Conservation (phyloP, 2,888 invertebrate genomes). For the Atethmia centrago region DNA sequence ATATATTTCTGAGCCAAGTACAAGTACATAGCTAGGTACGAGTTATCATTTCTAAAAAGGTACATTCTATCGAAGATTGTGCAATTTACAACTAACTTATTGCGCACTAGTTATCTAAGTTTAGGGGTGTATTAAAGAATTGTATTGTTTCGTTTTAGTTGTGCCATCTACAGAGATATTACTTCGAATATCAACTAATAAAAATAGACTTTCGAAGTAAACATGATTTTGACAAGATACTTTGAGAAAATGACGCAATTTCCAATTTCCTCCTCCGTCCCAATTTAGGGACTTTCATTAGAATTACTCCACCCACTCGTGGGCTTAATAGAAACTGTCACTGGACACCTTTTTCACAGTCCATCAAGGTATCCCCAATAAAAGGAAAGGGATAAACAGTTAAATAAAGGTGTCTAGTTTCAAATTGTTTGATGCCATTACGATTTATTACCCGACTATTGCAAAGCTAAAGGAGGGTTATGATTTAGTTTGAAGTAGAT, state of each 20-base stretch:
- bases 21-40: not conserved
- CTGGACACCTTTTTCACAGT: slow-evolving; percentile 21
- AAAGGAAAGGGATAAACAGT: slow-evolving; percentile 2
- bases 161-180: not conserved
- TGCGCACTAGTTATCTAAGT: not conserved
- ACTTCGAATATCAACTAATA: not conserved
- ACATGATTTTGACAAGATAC: not conserved
- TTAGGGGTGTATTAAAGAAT: too few relatives aligned
- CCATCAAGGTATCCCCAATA: slow-evolving; percentile 1
- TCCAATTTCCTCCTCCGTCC: not conserved
- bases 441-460: not conserved
- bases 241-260: not conserved
- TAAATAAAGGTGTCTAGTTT: slow-evolving; percentile 1
- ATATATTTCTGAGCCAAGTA: not conserved
- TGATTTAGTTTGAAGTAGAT: not conserved
- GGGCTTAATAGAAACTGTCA: slow-evolving; percentile 34
- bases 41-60: not conserved
- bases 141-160: too few relatives aligned
- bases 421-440: not conserved
- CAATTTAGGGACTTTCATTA: slow-evolving; percentile 6
- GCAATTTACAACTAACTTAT: too few relatives aligned
- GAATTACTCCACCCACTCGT: slow-evolving; percentile 24
- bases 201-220: not conserved
- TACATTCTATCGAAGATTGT: not conserved
- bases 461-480: not conserved